Base-by-base conservation (phyloP, 2,888 invertebrate genomes). In the Monochamus alternatus region DNA sequence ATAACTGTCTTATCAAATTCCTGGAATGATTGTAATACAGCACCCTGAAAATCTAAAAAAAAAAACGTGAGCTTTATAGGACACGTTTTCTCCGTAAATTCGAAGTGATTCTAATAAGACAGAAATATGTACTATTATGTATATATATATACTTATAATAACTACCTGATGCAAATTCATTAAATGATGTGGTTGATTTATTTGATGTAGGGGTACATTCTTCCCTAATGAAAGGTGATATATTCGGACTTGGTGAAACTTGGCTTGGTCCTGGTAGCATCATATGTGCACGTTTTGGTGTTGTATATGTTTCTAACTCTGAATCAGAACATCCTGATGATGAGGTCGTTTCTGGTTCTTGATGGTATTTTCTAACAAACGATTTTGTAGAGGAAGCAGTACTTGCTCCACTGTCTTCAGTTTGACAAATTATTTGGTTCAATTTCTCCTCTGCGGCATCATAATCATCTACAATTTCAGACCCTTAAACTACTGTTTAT, bases 41-140 rank as follows among this genome's bases (percentile, higher is more conserved):
- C 10, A 3, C 30, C 32, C n/a, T 63, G 63, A 32, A 63, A 63
- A n/a, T 43, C 63, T 63, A 30, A 63, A 63, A 31, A 32, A 22
- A 8, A 3, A 5, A 3, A 47, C 8, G n/a, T 47, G 8, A 47
- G 3, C 12, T 10, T 47, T 47, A 38, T 38, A 38, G 38, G 5
- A 38, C 38, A 38, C 38, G 38, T 38, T 38, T 38, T 38, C 38
- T 38, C 5, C 5, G 38, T 5, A 38, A 38, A 4, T 38, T 5
- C 38, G 5, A 38, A 38, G 38, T 38, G 38, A 38, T 5, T 38
- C 38, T 38, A 38, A 38, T 38, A 5, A 38, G 38, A 38, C 12
- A 47, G n/a, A n/a, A n/a, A n/a, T n/a, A n/a, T n/a, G n/a, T n/a
- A n/a, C n/a, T n/a, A n/a, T n/a, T n/a, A n/a, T 47, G 8, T 47